Conservation (phyloP, 1,140 invertebrate genomes). For the Vanessa atalanta region DNA sequence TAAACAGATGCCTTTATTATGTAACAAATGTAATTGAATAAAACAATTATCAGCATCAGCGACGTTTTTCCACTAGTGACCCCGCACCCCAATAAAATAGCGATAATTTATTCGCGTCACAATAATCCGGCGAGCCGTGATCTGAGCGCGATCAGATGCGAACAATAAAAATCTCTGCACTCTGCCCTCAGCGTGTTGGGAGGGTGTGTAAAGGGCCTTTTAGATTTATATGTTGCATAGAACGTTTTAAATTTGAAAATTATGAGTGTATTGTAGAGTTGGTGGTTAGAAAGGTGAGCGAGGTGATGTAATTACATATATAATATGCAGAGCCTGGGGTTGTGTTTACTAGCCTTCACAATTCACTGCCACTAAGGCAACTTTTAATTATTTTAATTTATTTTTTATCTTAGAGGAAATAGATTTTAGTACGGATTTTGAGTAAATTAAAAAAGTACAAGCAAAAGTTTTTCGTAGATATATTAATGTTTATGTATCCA, state of each 20-base stretch:
- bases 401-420: too few species aligned
- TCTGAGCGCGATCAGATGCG: constrained; percentile 59
- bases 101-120: constrained; percentile 67
- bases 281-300: too few species aligned
- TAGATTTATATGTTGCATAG: not conserved
- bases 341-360: too few species aligned
- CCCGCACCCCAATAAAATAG: constrained; percentile 57
- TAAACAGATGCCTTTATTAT: constrained; percentile 36
- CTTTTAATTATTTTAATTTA: too few species aligned
- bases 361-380: too few species aligned
- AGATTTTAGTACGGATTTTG: too few species aligned
- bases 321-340: too few species aligned
- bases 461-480: too few species aligned
- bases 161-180: constrained; percentile 70
- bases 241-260: not conserved
- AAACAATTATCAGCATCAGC: constrained; percentile 32
- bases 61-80: constrained; percentile 32
- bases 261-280: too few species aligned
- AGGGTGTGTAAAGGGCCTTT: constrained; percentile 37
- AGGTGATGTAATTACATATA: too few species aligned
- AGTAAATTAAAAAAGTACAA: too few species aligned
- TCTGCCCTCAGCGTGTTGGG: constrained; percentile 42
- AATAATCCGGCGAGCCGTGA: constrained; percentile 64
- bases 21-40: constrained; percentile 37
- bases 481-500: too few species aligned